Evolutionary conservation across 2,888 invertebrate species (phyloP), one percentile per base, ranked within the genome.

Genomic region (Panzeria rudis): DNA sequence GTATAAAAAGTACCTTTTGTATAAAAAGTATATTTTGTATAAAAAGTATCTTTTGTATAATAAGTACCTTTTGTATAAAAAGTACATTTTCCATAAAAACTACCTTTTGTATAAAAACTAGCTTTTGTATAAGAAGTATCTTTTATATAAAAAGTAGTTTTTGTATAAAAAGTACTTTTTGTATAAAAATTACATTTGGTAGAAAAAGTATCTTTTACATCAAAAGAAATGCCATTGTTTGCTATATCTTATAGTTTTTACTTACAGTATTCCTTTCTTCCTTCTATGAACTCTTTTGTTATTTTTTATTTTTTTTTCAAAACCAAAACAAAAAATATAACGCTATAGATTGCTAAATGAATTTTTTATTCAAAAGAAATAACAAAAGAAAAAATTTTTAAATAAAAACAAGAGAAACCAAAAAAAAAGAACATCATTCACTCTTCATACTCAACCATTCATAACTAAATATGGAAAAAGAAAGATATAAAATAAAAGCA

Each of bases 361-460:
- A 5, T 62, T 52, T 54, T 69, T 41, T 23, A 29, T 54, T 64
- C 23, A 52, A 59, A 59, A 68, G 15, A 38, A 54, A 72, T 54
- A 23, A 41, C 20, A 20, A 52, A 54, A 38, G n/a, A 69, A 64
- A 29, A 35, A 17, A 56, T 15, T 50, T 20, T 73, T 52, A 69
- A 62, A 78, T 17, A 52, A 59, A 72, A 59, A 72, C 17, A 73
- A 47, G 41, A 64, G 9, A 77, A 64, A 56, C 9, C 3, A n/a
- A 66, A 52, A 38, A 47, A 52, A 15, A 47, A 66, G 72, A 64
- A 59, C 50, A 77, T 78, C 77, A 83, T 77, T 72, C 71, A 72
- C 66, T 83, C 66, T 62, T 83, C 68, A 73, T 78, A 73, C 73
- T 62, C 62, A 75, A 64, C 69, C 79, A 83, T 44, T 72, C 77